Evolutionary conservation across 2,797 vertebrate genomes (phyloP), one percentile per base, ranked within the genome.

Genomic region (Tachyglossus aculeatus): DNA sequence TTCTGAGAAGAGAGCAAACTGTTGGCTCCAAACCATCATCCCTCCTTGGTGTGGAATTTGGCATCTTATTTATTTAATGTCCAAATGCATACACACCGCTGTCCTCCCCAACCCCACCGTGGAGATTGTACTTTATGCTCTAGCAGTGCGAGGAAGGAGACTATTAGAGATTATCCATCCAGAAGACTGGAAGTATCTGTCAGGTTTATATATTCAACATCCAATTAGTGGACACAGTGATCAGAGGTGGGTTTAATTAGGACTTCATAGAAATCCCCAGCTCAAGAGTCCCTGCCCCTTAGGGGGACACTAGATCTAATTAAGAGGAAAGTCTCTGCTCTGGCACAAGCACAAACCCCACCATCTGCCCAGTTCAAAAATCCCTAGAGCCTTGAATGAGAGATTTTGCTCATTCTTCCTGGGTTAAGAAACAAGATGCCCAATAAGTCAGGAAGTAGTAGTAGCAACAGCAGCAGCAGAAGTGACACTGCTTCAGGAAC

Each of bases 361-460:
- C 85, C 88, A 89, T 87, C 86, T 88, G 83, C 81, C 83, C 71
- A 61, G 50, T 12, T 68, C 68, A 53, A 83, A 15, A 83, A 85
- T 81, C 70, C 65, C 70, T 55, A 47, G 56, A 67, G 75, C 0
- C 18, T 54, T 41, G 44, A 85, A 67, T 51, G n/a, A 59, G 73
- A 80, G 77, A 74, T 70, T 80, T 73, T 33, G 18, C 51, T 78
- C 77, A 85, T 74, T 74, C 75, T 70, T 38, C 65, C 6, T 36
- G 63, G 77, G 25, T 84, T 88, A 80, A 5, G 75, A 83, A 86
- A 84, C 71, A 64, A 71, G 64, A 62, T 69, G 61, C 1, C 5
- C 41, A 8, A 12, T n/a, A n/a, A n/a, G n/a, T n/a, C n/a, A n/a
- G n/a, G n/a, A n/a, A n/a, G n/a, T n/a, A n/a, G n/a, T n/a, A n/a